phyloP scores from a whole-genome alignment of 2,888 invertebrate species.

The Nomada hirtipes region DNA sequence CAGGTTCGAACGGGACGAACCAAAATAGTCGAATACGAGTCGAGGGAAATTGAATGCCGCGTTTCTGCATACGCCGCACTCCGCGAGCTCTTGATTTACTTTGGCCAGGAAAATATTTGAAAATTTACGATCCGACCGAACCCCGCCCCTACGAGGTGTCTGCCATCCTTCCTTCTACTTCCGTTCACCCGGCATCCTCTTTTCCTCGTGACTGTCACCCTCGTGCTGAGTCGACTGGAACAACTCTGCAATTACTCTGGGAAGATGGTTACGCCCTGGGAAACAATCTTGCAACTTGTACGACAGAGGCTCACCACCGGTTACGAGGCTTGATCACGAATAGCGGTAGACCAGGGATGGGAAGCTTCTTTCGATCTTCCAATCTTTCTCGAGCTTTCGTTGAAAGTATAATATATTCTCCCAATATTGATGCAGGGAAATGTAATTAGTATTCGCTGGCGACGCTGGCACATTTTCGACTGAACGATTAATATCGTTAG shows the following conservation, averaged over 20 bases:
- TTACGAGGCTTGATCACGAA: conserved; percentile 17
- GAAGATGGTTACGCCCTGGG: conserved; percentile 79
- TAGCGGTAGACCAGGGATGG: conserved; percentile 4
- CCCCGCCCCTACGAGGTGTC: conserved; percentile 25
- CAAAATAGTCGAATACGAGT: conserved; percentile 49
- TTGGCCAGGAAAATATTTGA: conserved; percentile 79
- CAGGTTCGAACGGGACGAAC: conserved; percentile 21
- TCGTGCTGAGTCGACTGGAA: conserved; percentile 80
- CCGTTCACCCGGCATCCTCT: conserved; percentile 41
- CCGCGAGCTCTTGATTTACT: conserved; percentile 73
- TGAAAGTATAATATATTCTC: too few species aligned
- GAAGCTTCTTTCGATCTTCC: conserved; percentile 7
- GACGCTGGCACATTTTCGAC: too few species aligned
- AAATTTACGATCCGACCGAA: conserved; percentile 77
- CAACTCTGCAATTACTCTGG: conserved; percentile 81
- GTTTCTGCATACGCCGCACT: conserved; percentile 67
- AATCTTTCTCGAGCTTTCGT: too few species aligned
- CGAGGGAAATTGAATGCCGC: conserved; percentile 56
- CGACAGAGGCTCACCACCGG: conserved; percentile 38
- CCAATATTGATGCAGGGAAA: too few species aligned
- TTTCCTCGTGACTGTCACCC: conserved; percentile 68
- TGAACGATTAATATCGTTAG: too few species aligned
- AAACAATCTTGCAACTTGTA: conserved; percentile 76
- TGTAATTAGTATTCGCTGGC: too few species aligned
- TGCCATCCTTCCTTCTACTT: conserved; percentile 37